Base-by-base conservation (phyloP, 2,888 invertebrate species). In the Antheraea assamensis region DNA sequence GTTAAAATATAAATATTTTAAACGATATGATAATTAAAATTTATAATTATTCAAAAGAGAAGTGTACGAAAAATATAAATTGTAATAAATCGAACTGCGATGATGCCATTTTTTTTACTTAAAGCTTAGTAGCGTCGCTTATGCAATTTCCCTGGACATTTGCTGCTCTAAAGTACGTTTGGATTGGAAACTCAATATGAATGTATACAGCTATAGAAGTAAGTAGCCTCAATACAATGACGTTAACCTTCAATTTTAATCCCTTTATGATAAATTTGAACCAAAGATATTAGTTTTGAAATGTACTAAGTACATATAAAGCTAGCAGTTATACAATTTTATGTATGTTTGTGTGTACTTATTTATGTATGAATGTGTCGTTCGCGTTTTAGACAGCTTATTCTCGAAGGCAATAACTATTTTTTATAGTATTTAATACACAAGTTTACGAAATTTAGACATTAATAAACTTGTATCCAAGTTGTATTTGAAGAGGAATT, bases 101-200 rank as follows among this genome's bases (percentile, higher is more conserved):
- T 72, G 73, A 74, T 78, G 80, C 78, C 76, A 78, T 52, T 35
- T 24, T 72, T 68, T 72, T 52, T 72, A 30, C 55, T 68, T 68
- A 68, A 68, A 19, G 68, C 81, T 78, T 80, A 79, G 79, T 79
- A 79, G 82, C 85, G 85, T 83, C 85, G 84, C 82, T 84, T 85
- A 17, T 15, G 88, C 92, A 92, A 93, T 93, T 93, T 93, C 93
- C 93, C 92, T 85, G 85, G 92, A 86, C 88, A 86, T 88, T 82
- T 80, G 82, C 84, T 84, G 89, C 87, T 85, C 87, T 81, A 42
- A 10, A 42, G 8, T 42, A 84, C 84, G 83, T 87, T 85, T 83
- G 2, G 61, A 24, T 24, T 24, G 24, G 4, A 58, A 61, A 27
- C 10, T 42, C 1, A 10, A 42, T 42, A 10, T 42, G 7, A 42